These are phyloP conservation scores for Enteromius unitaeniatus DNA, from an alignment of 2,797 vertebrate species.

Conservation along the genomic window DNA sequence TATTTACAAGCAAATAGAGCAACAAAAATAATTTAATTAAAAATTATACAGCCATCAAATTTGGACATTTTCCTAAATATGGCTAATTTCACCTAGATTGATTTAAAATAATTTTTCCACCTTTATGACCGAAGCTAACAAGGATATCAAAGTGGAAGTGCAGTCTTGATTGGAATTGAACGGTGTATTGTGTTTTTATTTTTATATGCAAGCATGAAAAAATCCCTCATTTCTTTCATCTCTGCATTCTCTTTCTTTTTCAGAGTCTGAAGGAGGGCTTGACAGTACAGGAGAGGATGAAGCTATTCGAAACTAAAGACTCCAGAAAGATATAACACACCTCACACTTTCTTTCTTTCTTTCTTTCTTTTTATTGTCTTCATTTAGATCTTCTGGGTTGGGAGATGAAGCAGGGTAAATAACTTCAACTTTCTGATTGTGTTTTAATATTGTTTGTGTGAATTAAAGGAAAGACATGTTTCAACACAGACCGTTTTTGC, in stretches of 20 bases:
- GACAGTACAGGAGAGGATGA: conserved; percentile 96
- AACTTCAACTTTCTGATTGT: background rate
- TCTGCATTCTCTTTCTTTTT: conserved; percentile 10
- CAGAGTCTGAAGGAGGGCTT: conserved; percentile 99
- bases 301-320: conserved; percentile 97
- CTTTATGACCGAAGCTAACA: background rate
- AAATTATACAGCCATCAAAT: no score
- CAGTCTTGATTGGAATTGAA: background rate
- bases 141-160: background rate
- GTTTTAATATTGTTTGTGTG: conserved; percentile 10
- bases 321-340: conserved; percentile 83
- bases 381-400: background rate
- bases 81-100: background rate
- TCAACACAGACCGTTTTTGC: background rate
- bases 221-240: background rate
- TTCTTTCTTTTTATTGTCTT: background rate
- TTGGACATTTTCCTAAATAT: no score
- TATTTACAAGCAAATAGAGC: background rate
- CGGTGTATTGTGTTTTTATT: background rate
- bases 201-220: background rate
- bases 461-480: conserved; percentile 32
- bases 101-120: background rate
- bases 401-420: no score
- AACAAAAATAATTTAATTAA: no score
- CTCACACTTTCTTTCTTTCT: background rate